phyloP scores from a whole-genome alignment of 2,113 vertebrate genomes.

The Burhinus bistriatus region DNA sequence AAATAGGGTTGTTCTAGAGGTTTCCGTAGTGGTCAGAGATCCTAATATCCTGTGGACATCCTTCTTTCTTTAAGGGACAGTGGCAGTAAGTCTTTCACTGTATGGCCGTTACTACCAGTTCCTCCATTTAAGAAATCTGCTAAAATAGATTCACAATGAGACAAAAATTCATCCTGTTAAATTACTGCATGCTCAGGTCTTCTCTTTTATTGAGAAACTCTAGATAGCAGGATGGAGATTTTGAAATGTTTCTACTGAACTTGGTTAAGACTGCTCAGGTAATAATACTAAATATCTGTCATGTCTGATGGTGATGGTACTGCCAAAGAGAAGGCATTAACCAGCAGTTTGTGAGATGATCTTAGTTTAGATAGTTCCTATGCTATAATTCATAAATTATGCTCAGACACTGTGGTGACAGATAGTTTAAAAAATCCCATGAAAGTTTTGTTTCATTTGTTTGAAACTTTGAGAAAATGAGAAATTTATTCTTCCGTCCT shows the following conservation, averaged over 20 bases:
- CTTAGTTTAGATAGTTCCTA: not conserved
- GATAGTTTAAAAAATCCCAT: not conserved
- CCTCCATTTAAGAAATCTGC: not conserved
- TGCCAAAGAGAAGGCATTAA: not conserved
- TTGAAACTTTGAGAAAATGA: not conserved
- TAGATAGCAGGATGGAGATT: not conserved
- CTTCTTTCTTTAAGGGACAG: not conserved
- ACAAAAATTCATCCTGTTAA: not conserved
- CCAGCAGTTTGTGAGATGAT: not conserved
- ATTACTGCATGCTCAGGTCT: not conserved
- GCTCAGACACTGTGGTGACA: not conserved
- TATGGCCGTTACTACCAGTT: not conserved
- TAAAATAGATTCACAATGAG: not conserved
- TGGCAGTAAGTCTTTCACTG: not conserved
- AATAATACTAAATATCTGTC: not conserved
- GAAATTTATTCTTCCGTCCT: not conserved
- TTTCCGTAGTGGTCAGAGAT: not conserved
- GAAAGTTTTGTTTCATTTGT: not conserved
- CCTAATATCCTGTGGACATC: not conserved
- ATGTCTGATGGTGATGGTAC: not conserved
- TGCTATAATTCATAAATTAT: not conserved
- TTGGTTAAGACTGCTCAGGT: not conserved
- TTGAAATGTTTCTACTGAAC: not conserved
- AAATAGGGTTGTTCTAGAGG: not conserved
- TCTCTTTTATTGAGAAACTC: not conserved